Evolutionary conservation across 2,888 invertebrate species (phyloP), one percentile per base, ranked within the genome.

Genomic region (Nemapogon koenigi): DNA sequence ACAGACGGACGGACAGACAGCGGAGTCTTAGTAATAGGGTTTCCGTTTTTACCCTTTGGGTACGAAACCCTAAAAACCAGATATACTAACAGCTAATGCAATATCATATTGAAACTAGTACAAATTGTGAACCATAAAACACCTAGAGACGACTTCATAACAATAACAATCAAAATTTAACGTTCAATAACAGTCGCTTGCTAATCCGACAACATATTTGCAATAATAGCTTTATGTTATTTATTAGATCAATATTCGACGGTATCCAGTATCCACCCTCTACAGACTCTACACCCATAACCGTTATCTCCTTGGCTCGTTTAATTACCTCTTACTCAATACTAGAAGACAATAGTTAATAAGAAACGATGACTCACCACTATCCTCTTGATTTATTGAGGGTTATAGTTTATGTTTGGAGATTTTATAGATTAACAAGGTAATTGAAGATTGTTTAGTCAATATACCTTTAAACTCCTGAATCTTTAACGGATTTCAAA

Each of bases 241-340:
- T 75, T 76, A 76, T 73, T 66, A 57, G 65, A 68, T 71, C 71
- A 72, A 75, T 76, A 76, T 70, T 57, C 60, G 53, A 13, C 35
- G 35, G 15, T 27, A 10, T 7, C 22, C 22, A 4, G 28, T 7
- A 4, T n/a, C 26, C 26, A n/a, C 14, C 13, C 22, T 16, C 15
- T 8, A 10, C 14, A 69, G 62, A 48, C 41, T 14, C 11, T 35
- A 11, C 16, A 17, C 8, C n/a, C 19, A 30, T 8, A 19, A 30
- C 30, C 18, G 33, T 41, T 40, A 39, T 39, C 31, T 17, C 14
- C 31, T 18, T 15, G 39, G 39, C 31, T 33, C 50, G 61, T 71
- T 71, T 76, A 75, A 75, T 76, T 75, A 73, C 76, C 27, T 49
- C 61, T 18, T 37, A 53, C 55, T 57, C 60, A 55, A 63, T 59